Evolutionary conservation across 2,888 invertebrate species (phyloP), one percentile per base, ranked within the genome.

Genomic region (Pyrocoelia pectoralis): DNA sequence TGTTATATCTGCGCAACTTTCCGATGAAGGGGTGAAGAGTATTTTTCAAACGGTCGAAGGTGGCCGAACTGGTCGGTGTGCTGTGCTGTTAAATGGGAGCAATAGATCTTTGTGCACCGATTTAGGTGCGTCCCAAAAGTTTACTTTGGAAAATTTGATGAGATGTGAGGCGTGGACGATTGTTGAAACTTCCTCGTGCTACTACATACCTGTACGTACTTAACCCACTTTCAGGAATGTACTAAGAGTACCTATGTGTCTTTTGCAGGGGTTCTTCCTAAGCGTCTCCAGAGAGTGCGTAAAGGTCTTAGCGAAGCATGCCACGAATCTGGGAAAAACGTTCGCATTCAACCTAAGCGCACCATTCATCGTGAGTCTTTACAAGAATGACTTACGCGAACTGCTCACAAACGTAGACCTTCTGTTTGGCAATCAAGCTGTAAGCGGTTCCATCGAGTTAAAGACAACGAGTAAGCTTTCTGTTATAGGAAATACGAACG

Each of bases 181-280:
- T n/a, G 49, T 72, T 6, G 19, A 43, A 12, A 40, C 49, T n/a
- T 66, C 69, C 2, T 24, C 61, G 14, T 70, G 61, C 51, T 63
- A 68, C 41, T 75, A 75, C 55, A 41, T 73, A 19, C 73, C 74
- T 12, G 74, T 74, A 66, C 70, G 70, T 68, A 56, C n/a, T n/a
- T n/a, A n/a, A n/a, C n/a, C n/a, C n/a, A n/a, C n/a, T n/a, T n/a
- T n/a, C n/a, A n/a, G n/a, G n/a, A n/a, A n/a, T n/a, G n/a, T n/a
- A n/a, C n/a, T n/a, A n/a, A n/a, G n/a, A n/a, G n/a, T n/a, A n/a
- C n/a, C n/a, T n/a, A n/a, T n/a, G n/a, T n/a, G n/a, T n/a, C n/a
- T n/a, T n/a, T n/a, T n/a, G n/a, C 56, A 76, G 76, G 72, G 68
- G 12, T 74, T 73, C 50, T 75, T 74, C 56, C 65, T 76, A 3